Percentiles rank a stretch among this genome's conserved stretches.
Conservation (phyloP, 2,797 vertebrate genomes). For the Pangasius macronema region DNA sequence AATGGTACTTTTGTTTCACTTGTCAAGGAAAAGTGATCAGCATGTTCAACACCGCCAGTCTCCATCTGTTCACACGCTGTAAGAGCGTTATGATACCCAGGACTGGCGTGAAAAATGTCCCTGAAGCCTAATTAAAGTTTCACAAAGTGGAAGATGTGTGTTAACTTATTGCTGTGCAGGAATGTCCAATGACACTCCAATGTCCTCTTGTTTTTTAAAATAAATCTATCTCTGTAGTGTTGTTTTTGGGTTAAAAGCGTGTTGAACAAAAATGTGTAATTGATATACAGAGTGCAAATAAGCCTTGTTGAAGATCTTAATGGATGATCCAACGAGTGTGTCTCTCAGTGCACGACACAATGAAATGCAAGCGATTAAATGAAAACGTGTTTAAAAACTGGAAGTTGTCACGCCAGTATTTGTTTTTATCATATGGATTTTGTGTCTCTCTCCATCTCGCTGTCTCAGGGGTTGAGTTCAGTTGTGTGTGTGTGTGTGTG, state of each 20-base stretch:
- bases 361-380: neutral
- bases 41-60: neutral
- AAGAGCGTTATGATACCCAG: neutral
- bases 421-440: neutral
- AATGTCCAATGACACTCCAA: neutral
- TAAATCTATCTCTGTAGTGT: neutral
- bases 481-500: neutral
- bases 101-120: neutral
- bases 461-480: neutral
- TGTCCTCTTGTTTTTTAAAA: neutral
- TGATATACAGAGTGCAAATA: neutral
- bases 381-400: neutral
- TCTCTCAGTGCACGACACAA: neutral
- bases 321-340: neutral
- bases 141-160: neutral
- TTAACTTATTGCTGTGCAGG: neutral
- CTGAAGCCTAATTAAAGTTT: conserved; percentile 14
- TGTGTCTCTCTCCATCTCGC: neutral
- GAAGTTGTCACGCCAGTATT: neutral
- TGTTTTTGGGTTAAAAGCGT: neutral
- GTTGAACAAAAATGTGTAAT: neutral
- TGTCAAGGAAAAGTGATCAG: neutral
- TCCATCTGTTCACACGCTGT: conserved; percentile 12
- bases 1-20: neutral
- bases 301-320: neutral